A percentile compares a stretch with the other conserved stretches of the same genome.
Evolutionary conservation across 2,113 vertebrate species (phyloP).

Genomic region (Eudyptes chrysolophus): DNA sequence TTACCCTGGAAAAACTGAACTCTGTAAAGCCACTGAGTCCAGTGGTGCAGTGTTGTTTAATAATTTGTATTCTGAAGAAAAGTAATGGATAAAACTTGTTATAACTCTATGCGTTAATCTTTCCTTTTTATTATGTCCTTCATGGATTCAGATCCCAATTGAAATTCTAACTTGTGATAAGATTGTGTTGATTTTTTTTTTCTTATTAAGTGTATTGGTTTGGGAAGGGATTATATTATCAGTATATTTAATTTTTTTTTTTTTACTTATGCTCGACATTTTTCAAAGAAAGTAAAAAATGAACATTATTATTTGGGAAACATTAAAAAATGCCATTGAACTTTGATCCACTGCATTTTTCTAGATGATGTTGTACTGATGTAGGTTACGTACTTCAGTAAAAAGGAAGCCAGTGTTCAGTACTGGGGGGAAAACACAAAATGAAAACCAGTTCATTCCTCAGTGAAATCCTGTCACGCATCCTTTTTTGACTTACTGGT

Average conservation of each 20-base stretch:
- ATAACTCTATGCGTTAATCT: background rate
- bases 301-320: background rate
- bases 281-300: background rate
- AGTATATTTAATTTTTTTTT: constrained; percentile 6
- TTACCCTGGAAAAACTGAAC: constrained; percentile 15
- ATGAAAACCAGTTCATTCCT: background rate
- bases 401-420: background rate
- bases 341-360: background rate
- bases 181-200: background rate
- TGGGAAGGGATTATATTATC: background rate
- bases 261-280: background rate
- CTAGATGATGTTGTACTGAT: background rate
- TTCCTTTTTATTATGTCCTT: background rate
- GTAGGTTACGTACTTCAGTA: background rate
- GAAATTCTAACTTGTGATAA: background rate
- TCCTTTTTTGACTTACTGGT: background rate
- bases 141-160: background rate
- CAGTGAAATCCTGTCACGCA: background rate
- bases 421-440: background rate
- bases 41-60: background rate
- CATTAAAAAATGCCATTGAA: background rate
- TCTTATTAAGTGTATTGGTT: background rate
- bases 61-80: constrained; percentile 18
- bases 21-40: background rate
- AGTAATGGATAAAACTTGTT: background rate